Conservation (phyloP, 2,797 vertebrate genomes). For the Sphenodon punctatus region DNA sequence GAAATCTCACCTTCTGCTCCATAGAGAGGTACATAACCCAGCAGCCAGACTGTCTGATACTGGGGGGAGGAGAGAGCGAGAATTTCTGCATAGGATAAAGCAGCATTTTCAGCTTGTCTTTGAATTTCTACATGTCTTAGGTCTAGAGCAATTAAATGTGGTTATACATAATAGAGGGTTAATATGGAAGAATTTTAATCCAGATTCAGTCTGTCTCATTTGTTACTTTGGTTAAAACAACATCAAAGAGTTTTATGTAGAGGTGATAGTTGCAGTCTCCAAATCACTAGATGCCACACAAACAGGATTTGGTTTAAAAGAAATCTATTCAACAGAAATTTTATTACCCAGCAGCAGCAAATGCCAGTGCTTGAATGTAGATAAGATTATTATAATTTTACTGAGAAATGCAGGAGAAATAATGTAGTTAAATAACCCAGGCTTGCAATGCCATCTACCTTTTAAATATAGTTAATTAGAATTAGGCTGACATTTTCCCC, state of each 20-base stretch:
- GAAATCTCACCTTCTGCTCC: too few relatives aligned
- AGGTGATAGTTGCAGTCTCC: neutral
- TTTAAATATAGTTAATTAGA: neutral
- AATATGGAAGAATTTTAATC: neutral
- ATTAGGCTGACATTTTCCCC: neutral
- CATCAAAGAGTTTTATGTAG: neutral
- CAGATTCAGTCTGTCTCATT: neutral
- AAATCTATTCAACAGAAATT: neutral
- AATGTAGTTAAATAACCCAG: neutral
- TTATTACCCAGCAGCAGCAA: neutral
- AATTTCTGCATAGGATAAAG: neutral
- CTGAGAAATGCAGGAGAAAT: neutral
- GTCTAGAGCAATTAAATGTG: slow-evolving; percentile 5
- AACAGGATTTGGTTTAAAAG: slow-evolving; percentile 19
- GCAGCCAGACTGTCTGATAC: too few relatives aligned
- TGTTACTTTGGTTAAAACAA: neutral
- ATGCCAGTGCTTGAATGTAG: neutral
- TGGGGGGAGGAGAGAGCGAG: neutral
- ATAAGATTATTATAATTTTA: slow-evolving; percentile 22
- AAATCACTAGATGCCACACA: neutral
- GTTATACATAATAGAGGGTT: neutral
- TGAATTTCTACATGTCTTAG: neutral
- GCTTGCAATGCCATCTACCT: neutral
- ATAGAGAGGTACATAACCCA: too few relatives aligned
- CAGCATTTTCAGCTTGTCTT: neutral